Conservation (phyloP, 2,797 vertebrate genomes). For the Coccyzus lansbergi region DNA sequence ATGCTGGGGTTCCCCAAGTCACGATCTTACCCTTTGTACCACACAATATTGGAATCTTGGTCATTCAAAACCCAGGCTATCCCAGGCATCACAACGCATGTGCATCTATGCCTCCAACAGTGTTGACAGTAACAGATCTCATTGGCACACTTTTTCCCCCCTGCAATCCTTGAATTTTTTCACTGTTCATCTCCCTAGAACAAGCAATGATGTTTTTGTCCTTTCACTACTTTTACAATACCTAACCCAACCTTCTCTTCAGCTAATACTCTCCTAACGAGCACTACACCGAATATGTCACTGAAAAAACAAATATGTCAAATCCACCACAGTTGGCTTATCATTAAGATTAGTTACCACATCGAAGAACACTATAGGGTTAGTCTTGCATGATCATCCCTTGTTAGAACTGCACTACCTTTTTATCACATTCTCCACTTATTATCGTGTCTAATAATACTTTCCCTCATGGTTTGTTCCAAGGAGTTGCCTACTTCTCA, state of each 20-base stretch:
- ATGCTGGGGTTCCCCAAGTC: not conserved
- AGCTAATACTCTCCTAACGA: not conserved
- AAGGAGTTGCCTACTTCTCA: conserved; percentile 13
- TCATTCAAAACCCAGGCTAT: not conserved
- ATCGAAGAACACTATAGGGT: conserved; percentile 29
- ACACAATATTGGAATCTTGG: not conserved
- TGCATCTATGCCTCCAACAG: not conserved
- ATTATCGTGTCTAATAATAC: conserved; percentile 22
- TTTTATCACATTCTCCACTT: conserved; percentile 36
- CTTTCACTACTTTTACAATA: not conserved
- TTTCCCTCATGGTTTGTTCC: conserved; percentile 26
- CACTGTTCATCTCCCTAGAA: not conserved
- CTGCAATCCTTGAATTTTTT: not conserved
- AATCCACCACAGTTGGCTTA: not conserved
- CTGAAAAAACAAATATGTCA: not conserved
- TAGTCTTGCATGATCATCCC: conserved; percentile 1
- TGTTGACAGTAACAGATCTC: not conserved
- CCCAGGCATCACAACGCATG: not conserved
- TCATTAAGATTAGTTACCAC: conserved; percentile 2
- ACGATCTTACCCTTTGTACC: not conserved
- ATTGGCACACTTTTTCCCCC: not conserved
- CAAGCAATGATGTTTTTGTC: not conserved
- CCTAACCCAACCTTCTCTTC: not conserved
- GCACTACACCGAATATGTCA: not conserved
- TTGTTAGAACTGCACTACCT: not conserved